Evolutionary conservation across 2,888 invertebrate genomes (phyloP).

Genomic region (Anorthoa munda): DNA sequence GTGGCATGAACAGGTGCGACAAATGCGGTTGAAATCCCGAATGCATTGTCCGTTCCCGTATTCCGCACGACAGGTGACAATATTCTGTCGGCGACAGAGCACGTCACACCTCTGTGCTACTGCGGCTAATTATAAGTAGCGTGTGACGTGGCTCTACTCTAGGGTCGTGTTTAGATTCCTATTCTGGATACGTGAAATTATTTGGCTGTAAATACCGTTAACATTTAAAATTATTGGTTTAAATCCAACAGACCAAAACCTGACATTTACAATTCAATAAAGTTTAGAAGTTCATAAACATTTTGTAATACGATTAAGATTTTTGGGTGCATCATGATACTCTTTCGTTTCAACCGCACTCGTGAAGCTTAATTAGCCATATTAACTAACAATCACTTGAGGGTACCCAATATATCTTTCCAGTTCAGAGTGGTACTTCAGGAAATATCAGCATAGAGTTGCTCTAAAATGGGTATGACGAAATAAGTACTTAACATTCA

Average conservation of each 20-base stretch:
- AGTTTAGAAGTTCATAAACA: background rate
- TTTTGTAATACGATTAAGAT: background rate
- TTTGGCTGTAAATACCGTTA: constrained; percentile 1
- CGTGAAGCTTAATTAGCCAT: constrained; percentile 19
- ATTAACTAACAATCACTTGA: constrained; percentile 17
- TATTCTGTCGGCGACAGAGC: constrained; percentile 60
- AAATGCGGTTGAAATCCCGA: constrained; percentile 67
- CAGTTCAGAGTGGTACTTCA: background rate
- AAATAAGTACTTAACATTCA: background rate
- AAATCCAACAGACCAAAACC: background rate
- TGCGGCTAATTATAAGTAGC: constrained; percentile 59
- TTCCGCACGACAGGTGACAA: constrained; percentile 57
- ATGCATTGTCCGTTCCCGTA: constrained; percentile 57
- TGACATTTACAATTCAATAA: background rate
- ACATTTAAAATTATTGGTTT: constrained; percentile 1
- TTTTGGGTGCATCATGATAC: background rate
- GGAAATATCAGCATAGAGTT: background rate
- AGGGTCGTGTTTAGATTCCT: constrained; percentile 12
- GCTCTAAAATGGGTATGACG: background rate
- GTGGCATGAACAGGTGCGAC: constrained; percentile 36
- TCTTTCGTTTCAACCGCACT: constrained; percentile 17
- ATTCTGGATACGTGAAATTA: constrained; percentile 6
- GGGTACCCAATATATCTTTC: constrained; percentile 5
- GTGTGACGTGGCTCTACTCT: constrained; percentile 21
- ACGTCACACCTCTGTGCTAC: constrained; percentile 43